Evolutionary conservation across 2,888 invertebrate species (phyloP).

Genomic region (Lissonota sp.): DNA sequence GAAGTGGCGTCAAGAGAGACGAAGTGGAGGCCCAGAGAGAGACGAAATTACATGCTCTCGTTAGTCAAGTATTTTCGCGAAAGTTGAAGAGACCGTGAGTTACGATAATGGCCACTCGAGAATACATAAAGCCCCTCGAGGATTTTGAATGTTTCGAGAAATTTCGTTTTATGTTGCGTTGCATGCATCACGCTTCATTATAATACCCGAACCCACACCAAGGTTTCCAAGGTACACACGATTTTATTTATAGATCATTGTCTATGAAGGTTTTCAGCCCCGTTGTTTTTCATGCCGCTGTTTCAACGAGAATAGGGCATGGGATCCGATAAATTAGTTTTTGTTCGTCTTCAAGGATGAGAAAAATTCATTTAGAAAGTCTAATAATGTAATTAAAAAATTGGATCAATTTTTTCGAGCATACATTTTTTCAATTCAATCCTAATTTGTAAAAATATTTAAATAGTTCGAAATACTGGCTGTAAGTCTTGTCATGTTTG

Average conservation of each 20-base stretch:
- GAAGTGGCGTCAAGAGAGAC: slow-evolving; percentile 13
- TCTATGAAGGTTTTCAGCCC: too few relatives aligned
- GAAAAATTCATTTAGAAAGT: too few relatives aligned
- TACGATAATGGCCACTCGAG: slow-evolving; percentile 50
- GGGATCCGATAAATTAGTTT: too few relatives aligned
- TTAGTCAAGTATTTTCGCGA: slow-evolving; percentile 51
- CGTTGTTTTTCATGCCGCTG: too few relatives aligned
- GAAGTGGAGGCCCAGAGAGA: slow-evolving; percentile 4
- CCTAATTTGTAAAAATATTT: too few relatives aligned
- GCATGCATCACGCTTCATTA: slow-evolving; percentile 30
- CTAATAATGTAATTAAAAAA: too few relatives aligned
- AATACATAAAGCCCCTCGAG: neutral
- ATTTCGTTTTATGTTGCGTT: slow-evolving; percentile 56
- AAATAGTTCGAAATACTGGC: too few relatives aligned
- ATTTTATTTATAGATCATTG: slow-evolving; percentile 58
- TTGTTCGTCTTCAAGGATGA: too few relatives aligned
- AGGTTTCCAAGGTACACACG: slow-evolving; percentile 27
- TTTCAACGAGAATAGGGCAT: too few relatives aligned
- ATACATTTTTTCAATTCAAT: too few relatives aligned
- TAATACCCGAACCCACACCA: slow-evolving; percentile 16
- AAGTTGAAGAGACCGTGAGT: slow-evolving; percentile 44
- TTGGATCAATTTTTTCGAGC: too few relatives aligned
- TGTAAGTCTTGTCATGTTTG: too few relatives aligned
- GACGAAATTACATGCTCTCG: slow-evolving; percentile 29
- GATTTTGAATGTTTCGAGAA: slow-evolving; percentile 44